Base-by-base conservation (phyloP, 2,113 vertebrate genomes). In the Hippocampus comes region DNA sequence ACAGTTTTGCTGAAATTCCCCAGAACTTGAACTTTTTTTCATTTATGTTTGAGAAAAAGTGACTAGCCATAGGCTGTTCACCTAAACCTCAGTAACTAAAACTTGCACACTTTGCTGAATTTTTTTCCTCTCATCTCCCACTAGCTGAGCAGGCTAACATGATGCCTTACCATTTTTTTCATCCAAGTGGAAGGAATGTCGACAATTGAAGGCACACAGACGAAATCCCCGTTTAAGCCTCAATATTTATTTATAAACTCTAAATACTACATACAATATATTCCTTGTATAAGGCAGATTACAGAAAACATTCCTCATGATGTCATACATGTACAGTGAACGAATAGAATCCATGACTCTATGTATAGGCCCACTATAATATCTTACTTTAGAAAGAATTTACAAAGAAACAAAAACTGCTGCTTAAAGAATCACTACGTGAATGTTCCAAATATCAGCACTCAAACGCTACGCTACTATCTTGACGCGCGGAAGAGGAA, bases 161-260 rank as follows among this genome's bases (percentile, higher is more conserved):
- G 5, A 5, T 49, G 48, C 48, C 5, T 25, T 25, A 25, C 25
- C 25, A 25, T 25, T 42, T 14, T 15, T 49, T 64, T 25, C 20
- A 25, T 5, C 4, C 34, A 38, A 66, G 17, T 12, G 12, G 46
- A 68, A 65, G 7, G 21, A 65, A 65, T 14, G 21, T 9, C 4
- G 2, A 20, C 1, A 61, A 61, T 43, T 66, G 42, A 12, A 66
- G 9, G 43, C n/a, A 15, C 43, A 15, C 41, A n/a, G 20, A 42
- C n/a, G 11, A 20, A 63, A 38, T 38, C 5, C n/a, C 59, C 15
- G 8, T 42, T 43, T 12, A 12, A n/a, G 34, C 41, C 21, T 71
- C 78, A 48, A 74, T 72, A 86, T 89, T 90, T 88, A 90, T 89
- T 88, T 87, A 89, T 73, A 90, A 90, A 90, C 76, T 74, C 80